phyloP scores from a whole-genome alignment of 2,888 invertebrate species.

The Autographa gamma region DNA sequence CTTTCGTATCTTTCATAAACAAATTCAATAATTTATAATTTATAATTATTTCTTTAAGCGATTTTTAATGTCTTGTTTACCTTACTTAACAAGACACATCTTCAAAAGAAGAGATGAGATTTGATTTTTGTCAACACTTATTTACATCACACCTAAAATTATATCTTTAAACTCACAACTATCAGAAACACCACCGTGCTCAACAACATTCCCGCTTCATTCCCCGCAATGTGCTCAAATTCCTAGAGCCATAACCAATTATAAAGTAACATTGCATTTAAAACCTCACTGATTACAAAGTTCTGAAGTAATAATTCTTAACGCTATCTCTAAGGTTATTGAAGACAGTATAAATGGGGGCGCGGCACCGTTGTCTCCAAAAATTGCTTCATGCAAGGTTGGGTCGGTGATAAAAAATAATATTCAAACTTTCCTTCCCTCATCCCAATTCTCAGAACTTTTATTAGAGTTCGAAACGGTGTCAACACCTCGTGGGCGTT shows the following conservation, averaged over 20 bases:
- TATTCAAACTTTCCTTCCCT: conserved; percentile 45
- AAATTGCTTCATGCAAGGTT: conserved; percentile 44
- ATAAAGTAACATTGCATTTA: conserved; percentile 9
- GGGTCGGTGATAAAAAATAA: conserved; percentile 49
- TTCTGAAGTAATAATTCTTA: conserved; percentile 36
- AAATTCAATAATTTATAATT: too few species aligned
- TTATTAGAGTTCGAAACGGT: conserved; percentile 49
- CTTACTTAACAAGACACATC: too few species aligned
- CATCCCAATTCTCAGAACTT: conserved; percentile 48
- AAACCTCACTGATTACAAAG: conserved; percentile 31
- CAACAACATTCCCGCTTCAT: neutral
- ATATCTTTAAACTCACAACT: too few species aligned
- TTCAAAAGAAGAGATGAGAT: too few species aligned
- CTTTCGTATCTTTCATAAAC: too few species aligned
- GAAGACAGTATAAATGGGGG: conserved; percentile 35
- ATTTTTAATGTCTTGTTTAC: too few species aligned
- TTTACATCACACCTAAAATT: too few species aligned
- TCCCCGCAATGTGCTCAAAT: neutral
- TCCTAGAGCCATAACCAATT: neutral
- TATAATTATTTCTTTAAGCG: too few species aligned
- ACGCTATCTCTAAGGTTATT: conserved; percentile 42
- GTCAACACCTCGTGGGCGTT: conserved; percentile 45
- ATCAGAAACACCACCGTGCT: neutral
- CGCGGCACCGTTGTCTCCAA: conserved; percentile 37
- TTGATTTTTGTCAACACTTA: too few species aligned